Base-by-base conservation (phyloP, 2,888 invertebrate genomes). In the Chalcis sispes region DNA sequence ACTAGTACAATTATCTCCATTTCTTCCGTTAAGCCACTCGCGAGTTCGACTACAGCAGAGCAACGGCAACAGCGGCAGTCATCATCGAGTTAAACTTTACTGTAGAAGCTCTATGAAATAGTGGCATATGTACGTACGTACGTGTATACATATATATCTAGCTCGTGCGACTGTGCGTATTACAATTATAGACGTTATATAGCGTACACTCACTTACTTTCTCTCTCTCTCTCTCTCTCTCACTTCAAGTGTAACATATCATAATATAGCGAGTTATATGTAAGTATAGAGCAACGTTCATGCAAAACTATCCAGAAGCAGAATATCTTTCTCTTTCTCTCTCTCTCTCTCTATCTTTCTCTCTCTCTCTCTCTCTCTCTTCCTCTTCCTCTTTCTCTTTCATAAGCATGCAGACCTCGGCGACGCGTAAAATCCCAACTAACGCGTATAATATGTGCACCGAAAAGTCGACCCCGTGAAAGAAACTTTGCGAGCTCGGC, bases 361-460 rank as follows among this genome's bases (percentile, higher is more conserved):
- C n/a, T n/a, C n/a, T n/a, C n/a, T n/a, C n/a, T n/a, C n/a, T n/a
- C n/a, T n/a, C n/a, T n/a, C n/a, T n/a, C n/a, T n/a, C n/a, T n/a
- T n/a, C n/a, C n/a, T n/a, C n/a, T n/a, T n/a, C n/a, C n/a, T n/a
- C n/a, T n/a, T n/a, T n/a, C n/a, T n/a, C n/a, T n/a, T n/a, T n/a
- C n/a, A n/a, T n/a, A n/a, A 18, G 27, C 5, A 7, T 29, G 36
- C 2, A 20, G 64, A 56, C 62, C 23, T 40, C 62, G 56, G 36
- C 65, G 50, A 73, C 20, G 70, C 77, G 69, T 73, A 61, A 69
- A 77, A 73, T 77, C 70, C n/a, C 54, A 70, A 59, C 40, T 27
- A 10, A 27, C 18, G 29, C 54, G 13, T 23, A 15, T 25, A 56
- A n/a, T 23, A 29, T 4, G 36, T 36, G 36, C 10, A 36, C 10